Evolutionary conservation across 2,113 vertebrate species (phyloP).

Genomic region (Canis aureus): DNA sequence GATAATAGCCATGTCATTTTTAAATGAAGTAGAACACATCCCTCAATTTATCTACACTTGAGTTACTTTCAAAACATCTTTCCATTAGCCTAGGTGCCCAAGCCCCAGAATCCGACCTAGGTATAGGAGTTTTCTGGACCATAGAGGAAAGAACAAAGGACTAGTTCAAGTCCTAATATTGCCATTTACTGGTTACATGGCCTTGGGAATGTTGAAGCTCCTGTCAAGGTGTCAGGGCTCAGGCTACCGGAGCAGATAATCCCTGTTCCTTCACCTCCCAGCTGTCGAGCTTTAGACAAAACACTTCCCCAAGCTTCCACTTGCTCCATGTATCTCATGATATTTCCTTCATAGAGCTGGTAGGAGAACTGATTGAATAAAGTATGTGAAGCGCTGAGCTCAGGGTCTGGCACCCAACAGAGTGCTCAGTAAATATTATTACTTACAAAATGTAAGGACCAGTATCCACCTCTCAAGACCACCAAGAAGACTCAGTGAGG

Average conservation of each 20-base stretch:
- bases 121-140: background rate
- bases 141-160: background rate
- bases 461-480: background rate
- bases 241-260: background rate
- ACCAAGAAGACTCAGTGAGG: background rate
- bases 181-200: background rate
- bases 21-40: background rate
- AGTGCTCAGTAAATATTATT: background rate
- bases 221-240: background rate
- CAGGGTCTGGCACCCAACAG: background rate
- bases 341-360: background rate
- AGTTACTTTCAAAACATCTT: slow-evolving; percentile 9
- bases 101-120: background rate
- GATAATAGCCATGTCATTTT: slow-evolving; percentile 40
- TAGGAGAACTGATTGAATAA: background rate
- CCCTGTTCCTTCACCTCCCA: background rate
- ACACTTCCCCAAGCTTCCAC: background rate
- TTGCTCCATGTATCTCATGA: background rate
- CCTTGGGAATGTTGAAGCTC: background rate
- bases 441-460: background rate
- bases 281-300: background rate
- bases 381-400: background rate
- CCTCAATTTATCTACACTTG: background rate
- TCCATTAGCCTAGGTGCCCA: background rate
- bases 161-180: background rate